Conservation (phyloP, 2,888 invertebrate species). For the Loripinus fragilis region DNA sequence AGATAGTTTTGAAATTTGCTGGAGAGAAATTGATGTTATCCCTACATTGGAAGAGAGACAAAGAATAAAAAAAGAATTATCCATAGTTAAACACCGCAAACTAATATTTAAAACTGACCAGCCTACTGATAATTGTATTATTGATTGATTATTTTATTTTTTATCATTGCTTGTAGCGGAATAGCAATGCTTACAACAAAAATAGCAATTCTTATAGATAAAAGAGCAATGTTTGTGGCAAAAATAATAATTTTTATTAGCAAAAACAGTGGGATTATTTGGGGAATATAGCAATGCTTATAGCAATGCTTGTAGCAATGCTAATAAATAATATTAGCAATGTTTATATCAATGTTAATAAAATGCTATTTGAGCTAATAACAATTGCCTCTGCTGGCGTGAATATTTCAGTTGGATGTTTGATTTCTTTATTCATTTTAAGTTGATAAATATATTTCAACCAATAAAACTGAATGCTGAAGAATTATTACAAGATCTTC, state of each 20-base stretch:
- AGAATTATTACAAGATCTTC: constrained; percentile 14
- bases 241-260: no score
- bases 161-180: neutral
- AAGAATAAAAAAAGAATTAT: constrained; percentile 37
- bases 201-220: neutral
- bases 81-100: constrained; percentile 35
- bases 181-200: neutral
- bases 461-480: constrained; percentile 28
- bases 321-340: neutral
- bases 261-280: no score
- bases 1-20: neutral
- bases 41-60: constrained; percentile 32
- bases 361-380: constrained; percentile 33
- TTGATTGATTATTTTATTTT: constrained; percentile 34
- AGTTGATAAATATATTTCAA: constrained; percentile 29
- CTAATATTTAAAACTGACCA: constrained; percentile 17
- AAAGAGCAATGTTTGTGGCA: no score
- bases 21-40: constrained; percentile 54
- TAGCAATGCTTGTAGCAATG: no score
- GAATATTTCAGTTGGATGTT: constrained; percentile 22
- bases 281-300: no score
- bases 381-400: constrained; percentile 22
- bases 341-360: no score
- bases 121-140: constrained; percentile 37
- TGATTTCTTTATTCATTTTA: constrained; percentile 28